Evolutionary conservation across 2,888 invertebrate genomes (phyloP).

Genomic region (Molanna angustata): DNA sequence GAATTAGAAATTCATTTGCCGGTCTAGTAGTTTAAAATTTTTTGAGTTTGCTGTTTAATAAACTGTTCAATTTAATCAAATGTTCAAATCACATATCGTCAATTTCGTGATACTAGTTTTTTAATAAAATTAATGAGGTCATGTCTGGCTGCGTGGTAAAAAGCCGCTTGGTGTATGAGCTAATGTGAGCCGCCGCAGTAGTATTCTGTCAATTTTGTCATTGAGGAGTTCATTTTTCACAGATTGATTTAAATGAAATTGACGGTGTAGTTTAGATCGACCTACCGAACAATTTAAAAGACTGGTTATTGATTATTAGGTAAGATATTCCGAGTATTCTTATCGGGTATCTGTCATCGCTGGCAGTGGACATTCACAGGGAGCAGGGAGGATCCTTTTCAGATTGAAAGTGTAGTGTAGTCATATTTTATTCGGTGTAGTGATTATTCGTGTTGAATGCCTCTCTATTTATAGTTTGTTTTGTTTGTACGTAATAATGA

Average conservation of each 20-base stretch:
- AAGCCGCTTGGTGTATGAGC: slow-evolving; percentile 22
- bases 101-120: too few relatives aligned
- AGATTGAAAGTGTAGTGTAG: too few relatives aligned
- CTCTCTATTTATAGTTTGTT: too few relatives aligned
- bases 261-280: slow-evolving; percentile 24
- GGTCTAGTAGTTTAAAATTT: too few relatives aligned
- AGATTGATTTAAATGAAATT: slow-evolving; percentile 24
- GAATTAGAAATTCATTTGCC: too few relatives aligned
- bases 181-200: slow-evolving; percentile 23
- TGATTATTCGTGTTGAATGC: too few relatives aligned
- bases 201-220: slow-evolving; percentile 28
- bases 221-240: slow-evolving; percentile 24
- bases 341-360: slow-evolving; percentile 9
- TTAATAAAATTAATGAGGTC: too few relatives aligned
- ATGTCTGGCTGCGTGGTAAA: slow-evolving; percentile 27
- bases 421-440: too few relatives aligned
- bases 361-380: slow-evolving; percentile 2
- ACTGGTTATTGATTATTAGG: slow-evolving; percentile 25
- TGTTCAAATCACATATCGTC: too few relatives aligned
- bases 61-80: too few relatives aligned
- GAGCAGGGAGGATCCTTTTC: slow-evolving; percentile 24
- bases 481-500: too few relatives aligned
- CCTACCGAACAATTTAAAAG: slow-evolving; percentile 18
- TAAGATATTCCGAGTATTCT: slow-evolving; percentile 8
- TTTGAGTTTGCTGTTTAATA: too few relatives aligned